Conservation (phyloP, 2,113 vertebrate genomes). For the Peromyscus polionotus region DNA sequence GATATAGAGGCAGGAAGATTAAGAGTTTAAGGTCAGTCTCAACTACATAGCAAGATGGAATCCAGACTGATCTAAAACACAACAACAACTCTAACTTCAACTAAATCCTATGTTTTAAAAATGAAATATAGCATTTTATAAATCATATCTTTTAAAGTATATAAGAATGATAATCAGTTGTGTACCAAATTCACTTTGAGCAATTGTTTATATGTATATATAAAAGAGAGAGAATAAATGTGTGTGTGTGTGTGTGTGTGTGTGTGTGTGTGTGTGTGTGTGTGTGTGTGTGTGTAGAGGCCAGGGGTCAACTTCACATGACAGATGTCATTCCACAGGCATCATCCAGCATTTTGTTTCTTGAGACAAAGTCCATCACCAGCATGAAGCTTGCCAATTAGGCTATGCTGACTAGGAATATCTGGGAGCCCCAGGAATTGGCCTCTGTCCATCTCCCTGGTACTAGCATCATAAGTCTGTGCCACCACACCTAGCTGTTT, state of each 20-base stretch:
- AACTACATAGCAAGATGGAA: neutral
- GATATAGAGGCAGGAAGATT: neutral
- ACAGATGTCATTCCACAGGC: neutral
- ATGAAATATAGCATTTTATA: neutral
- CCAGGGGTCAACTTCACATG: neutral
- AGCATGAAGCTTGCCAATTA: neutral
- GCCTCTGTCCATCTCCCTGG: neutral
- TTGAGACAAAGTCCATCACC: neutral
- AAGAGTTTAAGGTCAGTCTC: neutral
- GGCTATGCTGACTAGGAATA: neutral
- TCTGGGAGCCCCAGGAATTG: neutral
- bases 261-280: neutral
- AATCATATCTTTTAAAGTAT: neutral
- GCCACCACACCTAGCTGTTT: neutral
- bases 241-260: neutral
- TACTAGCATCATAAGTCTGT: neutral
- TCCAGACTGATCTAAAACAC: neutral
- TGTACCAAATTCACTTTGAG: neutral
- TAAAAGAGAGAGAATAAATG: too few relatives aligned
- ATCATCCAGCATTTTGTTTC: neutral
- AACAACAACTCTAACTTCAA: conserved; percentile 29
- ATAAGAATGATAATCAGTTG: neutral
- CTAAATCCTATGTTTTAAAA: conserved; percentile 25
- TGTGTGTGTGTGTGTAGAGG: neutral
- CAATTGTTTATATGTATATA: neutral